Conservation (phyloP, 2,888 invertebrate species). For the Orthosia gothica region DNA sequence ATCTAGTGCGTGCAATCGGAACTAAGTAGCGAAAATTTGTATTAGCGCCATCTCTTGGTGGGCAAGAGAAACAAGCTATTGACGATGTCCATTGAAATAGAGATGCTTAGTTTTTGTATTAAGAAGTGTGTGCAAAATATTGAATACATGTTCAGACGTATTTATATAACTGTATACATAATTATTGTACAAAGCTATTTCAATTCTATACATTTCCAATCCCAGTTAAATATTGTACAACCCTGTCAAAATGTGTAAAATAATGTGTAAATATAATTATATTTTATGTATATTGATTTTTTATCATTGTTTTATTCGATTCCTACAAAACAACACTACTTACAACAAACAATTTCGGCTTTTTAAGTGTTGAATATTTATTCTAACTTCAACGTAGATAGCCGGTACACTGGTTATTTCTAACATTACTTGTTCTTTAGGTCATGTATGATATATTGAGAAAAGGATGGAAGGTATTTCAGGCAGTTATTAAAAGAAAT, state of each 20-base stretch:
- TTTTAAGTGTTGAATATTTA: neutral
- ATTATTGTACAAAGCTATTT: slow-evolving; percentile 72
- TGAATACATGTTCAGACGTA: slow-evolving; percentile 60
- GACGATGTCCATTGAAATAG: slow-evolving; percentile 29
- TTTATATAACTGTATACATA: slow-evolving; percentile 62
- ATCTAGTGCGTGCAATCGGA: slow-evolving; percentile 44
- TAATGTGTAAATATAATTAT: slow-evolving; percentile 78
- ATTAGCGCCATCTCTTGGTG: slow-evolving; percentile 60
- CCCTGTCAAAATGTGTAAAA: slow-evolving; percentile 75
- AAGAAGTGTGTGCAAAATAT: slow-evolving; percentile 62
- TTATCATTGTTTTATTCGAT: slow-evolving; percentile 72
- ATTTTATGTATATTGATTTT: slow-evolving; percentile 83
- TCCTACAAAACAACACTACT: neutral
- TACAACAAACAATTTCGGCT: too few relatives aligned
- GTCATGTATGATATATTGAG: neutral
- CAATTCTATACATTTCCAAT: slow-evolving; percentile 65
- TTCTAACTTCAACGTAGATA: too few relatives aligned
- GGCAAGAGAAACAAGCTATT: slow-evolving; percentile 27
- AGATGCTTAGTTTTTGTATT: slow-evolving; percentile 41
- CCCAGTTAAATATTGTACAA: slow-evolving; percentile 66
- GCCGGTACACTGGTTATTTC: neutral
- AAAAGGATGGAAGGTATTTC: neutral
- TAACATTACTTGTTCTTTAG: neutral
- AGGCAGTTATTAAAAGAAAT: slow-evolving; percentile 70
- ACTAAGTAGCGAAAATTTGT: slow-evolving; percentile 28